Percentiles rank a stretch among this genome's conserved stretches.
These are phyloP conservation scores for Neodiprion lecontei DNA, from an alignment of 1,140 invertebrate species.

Conservation along the genomic window DNA sequence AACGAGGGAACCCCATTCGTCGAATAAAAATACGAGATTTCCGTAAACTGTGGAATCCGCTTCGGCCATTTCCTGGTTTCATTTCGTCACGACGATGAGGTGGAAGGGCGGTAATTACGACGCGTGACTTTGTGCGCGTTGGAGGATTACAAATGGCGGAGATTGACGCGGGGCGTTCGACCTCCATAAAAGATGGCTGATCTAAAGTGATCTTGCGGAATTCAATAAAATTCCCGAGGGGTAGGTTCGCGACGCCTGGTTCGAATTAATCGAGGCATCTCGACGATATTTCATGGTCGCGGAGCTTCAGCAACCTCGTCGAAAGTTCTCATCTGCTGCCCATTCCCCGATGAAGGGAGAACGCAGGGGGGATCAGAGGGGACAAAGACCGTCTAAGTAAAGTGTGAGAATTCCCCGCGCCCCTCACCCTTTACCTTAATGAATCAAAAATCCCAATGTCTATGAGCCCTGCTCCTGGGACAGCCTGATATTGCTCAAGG, in stretches of 20 bases:
- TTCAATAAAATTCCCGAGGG: constrained; percentile 2
- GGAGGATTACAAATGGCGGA: neutral
- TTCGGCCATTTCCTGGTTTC: too few species aligned
- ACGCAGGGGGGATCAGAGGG: too few species aligned
- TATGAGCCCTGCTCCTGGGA: neutral
- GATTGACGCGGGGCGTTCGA: neutral
- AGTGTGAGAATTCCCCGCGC: too few species aligned
- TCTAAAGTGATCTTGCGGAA: neutral
- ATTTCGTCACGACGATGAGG: too few species aligned
- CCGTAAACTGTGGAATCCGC: too few species aligned
- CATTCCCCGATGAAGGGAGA: too few species aligned
- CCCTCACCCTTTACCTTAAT: neutral
- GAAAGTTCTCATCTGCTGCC: neutral
- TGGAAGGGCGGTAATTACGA: too few species aligned
- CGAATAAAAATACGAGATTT: too few species aligned
- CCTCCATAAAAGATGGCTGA: neutral
- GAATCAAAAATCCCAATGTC: neutral
- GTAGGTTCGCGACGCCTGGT: neutral
- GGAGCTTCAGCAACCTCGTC: too few species aligned
- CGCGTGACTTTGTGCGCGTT: neutral
- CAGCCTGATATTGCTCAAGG: neutral
- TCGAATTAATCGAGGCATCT: constrained; percentile 3
- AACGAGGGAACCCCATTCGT: too few species aligned
- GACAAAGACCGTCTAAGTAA: too few species aligned
- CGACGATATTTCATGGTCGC: neutral